Percentiles rank a stretch among this genome's conserved stretches.
phyloP scores from a whole-genome alignment of 30 jellyfish, hydroid and myxozoan species.

The Aurelia sp. region DNA sequence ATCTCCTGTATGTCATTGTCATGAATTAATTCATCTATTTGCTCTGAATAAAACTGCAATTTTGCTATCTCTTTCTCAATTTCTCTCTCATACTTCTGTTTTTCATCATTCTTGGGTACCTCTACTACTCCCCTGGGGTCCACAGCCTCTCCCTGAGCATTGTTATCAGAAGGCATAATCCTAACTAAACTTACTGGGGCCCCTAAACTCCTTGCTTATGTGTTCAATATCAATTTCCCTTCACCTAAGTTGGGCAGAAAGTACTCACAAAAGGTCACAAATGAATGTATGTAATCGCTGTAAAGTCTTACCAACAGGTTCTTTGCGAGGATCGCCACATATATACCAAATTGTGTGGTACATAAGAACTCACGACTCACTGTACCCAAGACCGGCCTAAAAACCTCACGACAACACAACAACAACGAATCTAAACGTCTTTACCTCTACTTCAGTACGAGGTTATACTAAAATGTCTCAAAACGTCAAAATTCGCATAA shows the following conservation, averaged over 20 bases:
- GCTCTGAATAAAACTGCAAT: constrained; percentile 57
- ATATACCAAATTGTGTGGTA: constrained; percentile 54
- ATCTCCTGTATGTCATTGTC: constrained; percentile 56
- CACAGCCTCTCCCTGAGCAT: constrained; percentile 68
- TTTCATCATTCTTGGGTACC: constrained; percentile 22
- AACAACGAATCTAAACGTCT: too few species aligned
- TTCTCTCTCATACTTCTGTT: constrained; percentile 53
- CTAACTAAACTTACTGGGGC: constrained; percentile 64
- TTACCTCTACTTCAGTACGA: too few species aligned
- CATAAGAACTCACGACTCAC: not conserved
- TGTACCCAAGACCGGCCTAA: too few species aligned
- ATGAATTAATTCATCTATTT: constrained; percentile 56
- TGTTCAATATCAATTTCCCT: not conserved
- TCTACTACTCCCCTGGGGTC: constrained; percentile 40
- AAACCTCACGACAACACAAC: too few species aligned
- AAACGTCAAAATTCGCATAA: too few species aligned
- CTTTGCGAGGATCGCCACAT: constrained; percentile 67
- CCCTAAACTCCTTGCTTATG: constrained; percentile 24
- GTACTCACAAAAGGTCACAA: constrained; percentile 40
- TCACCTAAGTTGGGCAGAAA: constrained; percentile 26
- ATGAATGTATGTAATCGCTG: constrained; percentile 21
- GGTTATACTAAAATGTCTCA: too few species aligned
- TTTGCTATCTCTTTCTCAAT: constrained; percentile 53
- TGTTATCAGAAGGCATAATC: constrained; percentile 21
- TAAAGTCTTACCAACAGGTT: constrained; percentile 34